Evolutionary conservation across 2,888 invertebrate genomes (phyloP).

Genomic region (Odontothrips loti): DNA sequence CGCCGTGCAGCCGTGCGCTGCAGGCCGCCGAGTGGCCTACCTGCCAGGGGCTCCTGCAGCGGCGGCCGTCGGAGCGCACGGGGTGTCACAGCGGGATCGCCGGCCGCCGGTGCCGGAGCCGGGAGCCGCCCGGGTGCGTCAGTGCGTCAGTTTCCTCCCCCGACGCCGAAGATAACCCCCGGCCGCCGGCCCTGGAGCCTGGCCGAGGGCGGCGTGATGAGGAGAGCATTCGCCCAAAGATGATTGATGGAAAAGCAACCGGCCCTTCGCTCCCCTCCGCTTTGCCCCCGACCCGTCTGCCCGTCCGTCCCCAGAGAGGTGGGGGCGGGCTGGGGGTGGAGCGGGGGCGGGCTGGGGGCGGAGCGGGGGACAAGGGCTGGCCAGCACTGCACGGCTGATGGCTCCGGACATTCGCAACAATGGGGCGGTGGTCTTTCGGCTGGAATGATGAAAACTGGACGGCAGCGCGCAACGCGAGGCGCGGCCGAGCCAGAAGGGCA

Average conservation of each 20-base stretch:
- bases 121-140: neutral
- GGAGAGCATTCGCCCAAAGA: neutral
- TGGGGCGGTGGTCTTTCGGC: neutral
- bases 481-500: too few relatives aligned
- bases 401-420: neutral
- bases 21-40: neutral
- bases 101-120: neutral
- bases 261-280: neutral
- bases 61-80: neutral
- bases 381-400: neutral
- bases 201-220: neutral
- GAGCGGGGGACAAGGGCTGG: neutral
- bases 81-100: too few relatives aligned
- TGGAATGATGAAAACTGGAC: conserved; percentile 11
- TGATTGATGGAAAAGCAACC: conserved; percentile 6
- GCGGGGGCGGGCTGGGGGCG: neutral
- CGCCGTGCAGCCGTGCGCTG: neutral
- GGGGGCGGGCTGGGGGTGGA: neutral
- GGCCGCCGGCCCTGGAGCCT: neutral
- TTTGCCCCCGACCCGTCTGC: neutral
- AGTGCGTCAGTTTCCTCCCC: too few relatives aligned
- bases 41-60: neutral
- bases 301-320: neutral
- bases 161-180: too few relatives aligned
- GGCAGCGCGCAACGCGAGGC: neutral